Evolutionary conservation across 1,140 invertebrate species (phyloP).

Genomic region (Drosophila orena): DNA sequence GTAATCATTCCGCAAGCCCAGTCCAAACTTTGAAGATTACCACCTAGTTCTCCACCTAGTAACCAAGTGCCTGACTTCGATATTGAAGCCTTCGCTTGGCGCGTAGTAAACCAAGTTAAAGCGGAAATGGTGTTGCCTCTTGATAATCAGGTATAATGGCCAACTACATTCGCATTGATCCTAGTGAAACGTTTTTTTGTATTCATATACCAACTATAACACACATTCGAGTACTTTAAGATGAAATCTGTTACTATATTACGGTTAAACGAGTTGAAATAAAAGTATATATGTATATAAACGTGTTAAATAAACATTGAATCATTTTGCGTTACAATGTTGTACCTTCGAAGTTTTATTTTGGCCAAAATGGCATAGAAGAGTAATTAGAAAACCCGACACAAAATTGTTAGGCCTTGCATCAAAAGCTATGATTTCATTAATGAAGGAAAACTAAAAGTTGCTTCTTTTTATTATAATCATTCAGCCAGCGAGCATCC

Average conservation of each 20-base stretch:
- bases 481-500: constrained; percentile 15
- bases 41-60: neutral
- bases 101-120: constrained; percentile 21
- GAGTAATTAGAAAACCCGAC: neutral
- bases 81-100: neutral
- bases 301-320: neutral
- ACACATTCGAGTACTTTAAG: constrained; percentile 47
- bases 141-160: constrained; percentile 43
- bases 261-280: constrained; percentile 24
- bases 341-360: no score
- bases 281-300: constrained; percentile 23
- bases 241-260: constrained; percentile 53
- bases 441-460: neutral
- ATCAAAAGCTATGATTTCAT: neutral
- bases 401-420: neutral
- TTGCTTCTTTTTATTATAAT: constrained; percentile 23
- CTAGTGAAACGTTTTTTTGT: constrained; percentile 23
- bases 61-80: constrained; percentile 65
- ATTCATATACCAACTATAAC: constrained; percentile 28
- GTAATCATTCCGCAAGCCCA: constrained; percentile 85
- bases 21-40: constrained; percentile 67
- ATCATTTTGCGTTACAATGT: no score
- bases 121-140: constrained; percentile 49
- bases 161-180: constrained; percentile 20
- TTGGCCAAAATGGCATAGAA: no score